Percentiles rank a stretch among this genome's conserved stretches.
These are phyloP conservation scores for Caenorhabditis japonica DNA, from an alignment of 2,888 invertebrate species.

Conservation along the genomic window DNA sequence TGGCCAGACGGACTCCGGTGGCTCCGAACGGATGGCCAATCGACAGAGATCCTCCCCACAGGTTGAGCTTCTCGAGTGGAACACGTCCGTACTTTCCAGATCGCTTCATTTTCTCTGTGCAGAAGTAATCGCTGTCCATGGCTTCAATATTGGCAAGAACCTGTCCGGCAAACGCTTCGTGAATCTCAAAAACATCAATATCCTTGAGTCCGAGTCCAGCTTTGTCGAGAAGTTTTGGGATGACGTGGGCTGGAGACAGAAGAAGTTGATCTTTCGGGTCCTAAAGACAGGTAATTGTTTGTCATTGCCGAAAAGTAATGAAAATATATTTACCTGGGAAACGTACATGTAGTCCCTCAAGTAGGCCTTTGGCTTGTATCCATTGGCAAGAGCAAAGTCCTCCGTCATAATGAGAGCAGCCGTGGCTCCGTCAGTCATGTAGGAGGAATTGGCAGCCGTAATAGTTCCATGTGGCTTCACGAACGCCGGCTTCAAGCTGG, in stretches of 20 bases:
- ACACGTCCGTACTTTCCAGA: conserved; percentile 85
- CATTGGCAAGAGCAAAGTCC: conserved; percentile 91
- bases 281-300: conserved; percentile 79
- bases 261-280: conserved; percentile 97
- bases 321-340: conserved; percentile 50
- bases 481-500: conserved; percentile 94
- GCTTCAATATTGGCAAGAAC: conserved; percentile 96
- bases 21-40: conserved; percentile 99
- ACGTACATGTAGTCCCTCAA: conserved; percentile 83
- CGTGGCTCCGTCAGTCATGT: conserved; percentile 95
- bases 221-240: conserved; percentile 90
- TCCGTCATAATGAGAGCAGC: conserved; percentile 96
- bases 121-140: conserved; percentile 96
- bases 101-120: conserved; percentile 80
- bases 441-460: conserved; percentile 84
- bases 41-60: conserved; percentile 98
- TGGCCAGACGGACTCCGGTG: conserved; percentile 84
- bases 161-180: conserved; percentile 93
- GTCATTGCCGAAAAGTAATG: neutral
- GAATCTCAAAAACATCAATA: conserved; percentile 96
- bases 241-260: conserved; percentile 90
- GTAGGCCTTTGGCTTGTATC: conserved; percentile 95
- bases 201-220: conserved; percentile 89
- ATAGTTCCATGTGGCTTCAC: conserved; percentile 98
- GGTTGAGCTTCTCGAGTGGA: conserved; percentile 92